Conservation (phyloP, 2,888 invertebrate genomes). For the Epinotia nisella region DNA sequence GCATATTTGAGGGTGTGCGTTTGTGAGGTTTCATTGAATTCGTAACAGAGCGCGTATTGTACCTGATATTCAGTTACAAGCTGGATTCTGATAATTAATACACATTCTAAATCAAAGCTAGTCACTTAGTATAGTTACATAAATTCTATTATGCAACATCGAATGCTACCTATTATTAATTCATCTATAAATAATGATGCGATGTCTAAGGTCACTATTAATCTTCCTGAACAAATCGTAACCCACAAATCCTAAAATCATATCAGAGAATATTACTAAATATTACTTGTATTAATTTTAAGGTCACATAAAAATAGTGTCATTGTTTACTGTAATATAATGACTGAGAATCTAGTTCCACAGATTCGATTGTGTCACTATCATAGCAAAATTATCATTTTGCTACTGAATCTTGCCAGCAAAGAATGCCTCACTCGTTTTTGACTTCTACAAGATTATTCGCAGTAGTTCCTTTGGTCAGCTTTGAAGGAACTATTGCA, state of each 20-base stretch:
- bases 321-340: neutral
- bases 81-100: neutral
- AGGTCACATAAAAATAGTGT: neutral
- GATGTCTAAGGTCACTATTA: neutral
- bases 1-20: neutral
- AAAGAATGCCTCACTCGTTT: neutral
- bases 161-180: no score
- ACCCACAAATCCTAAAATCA: neutral
- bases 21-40: slow-evolving; percentile 10
- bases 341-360: no score
- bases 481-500: no score
- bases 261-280: neutral
- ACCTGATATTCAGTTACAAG: slow-evolving; percentile 1
- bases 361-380: neutral
- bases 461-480: no score
- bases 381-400: neutral
- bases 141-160: no score
- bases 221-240: no score
- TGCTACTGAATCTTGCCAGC: neutral
- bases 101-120: neutral
- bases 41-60: neutral
- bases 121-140: neutral
- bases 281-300: neutral
- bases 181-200: neutral
- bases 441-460: neutral